A percentile compares a stretch with the other conserved stretches of the same genome.
These are phyloP conservation scores for Colinus virginianus DNA, from an alignment of 2,113 vertebrate species.

Conservation along the genomic window DNA sequence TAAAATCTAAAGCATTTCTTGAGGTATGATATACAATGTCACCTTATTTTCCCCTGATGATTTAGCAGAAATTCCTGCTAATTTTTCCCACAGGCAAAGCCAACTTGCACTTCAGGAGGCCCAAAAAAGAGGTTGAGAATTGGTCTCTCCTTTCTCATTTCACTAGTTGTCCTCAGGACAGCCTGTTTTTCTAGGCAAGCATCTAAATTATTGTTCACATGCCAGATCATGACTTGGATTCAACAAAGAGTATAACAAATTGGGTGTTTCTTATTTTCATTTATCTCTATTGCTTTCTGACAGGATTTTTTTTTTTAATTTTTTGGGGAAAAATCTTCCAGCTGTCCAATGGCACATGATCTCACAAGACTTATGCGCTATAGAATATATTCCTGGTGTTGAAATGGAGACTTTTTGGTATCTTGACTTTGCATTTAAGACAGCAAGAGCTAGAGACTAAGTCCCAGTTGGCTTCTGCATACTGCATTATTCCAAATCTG, in stretches of 20 bases:
- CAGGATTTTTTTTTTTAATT: neutral
- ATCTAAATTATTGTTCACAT: neutral
- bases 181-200: neutral
- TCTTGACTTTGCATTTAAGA: neutral
- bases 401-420: neutral
- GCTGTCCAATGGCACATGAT: neutral
- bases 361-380: neutral
- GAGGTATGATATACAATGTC: neutral
- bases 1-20: neutral
- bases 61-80: neutral
- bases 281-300: neutral
- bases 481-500: neutral
- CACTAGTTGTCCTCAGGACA: neutral
- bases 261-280: neutral
- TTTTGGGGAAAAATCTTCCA: neutral
- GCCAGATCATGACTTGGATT: neutral
- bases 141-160: neutral
- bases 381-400: neutral
- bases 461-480: neutral
- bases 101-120: neutral
- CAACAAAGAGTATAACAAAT: neutral
- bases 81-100: neutral
- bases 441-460: neutral
- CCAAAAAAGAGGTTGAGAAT: neutral
- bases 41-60: neutral